Base-by-base conservation (phyloP, 2,797 vertebrate genomes). In the Acipenser oxyrinchus region DNA sequence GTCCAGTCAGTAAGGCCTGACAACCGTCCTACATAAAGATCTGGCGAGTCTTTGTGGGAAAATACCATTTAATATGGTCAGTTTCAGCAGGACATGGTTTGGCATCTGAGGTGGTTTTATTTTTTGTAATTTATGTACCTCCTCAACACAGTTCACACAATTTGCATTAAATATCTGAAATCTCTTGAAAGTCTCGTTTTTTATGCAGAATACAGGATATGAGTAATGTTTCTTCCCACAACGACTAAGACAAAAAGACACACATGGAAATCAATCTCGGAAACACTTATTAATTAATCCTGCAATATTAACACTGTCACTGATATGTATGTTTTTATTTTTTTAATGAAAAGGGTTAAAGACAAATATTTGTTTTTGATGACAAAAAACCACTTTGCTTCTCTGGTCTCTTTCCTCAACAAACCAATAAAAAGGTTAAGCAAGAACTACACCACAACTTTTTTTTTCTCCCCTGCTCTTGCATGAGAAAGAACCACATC, bases 401-500 rank as follows among this genome's bases (percentile, higher is more conserved):
- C 84, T 87, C 84, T 86, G 80, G 83, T 87, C 81, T 86, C 83
- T 86, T 82, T 87, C 81, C 69, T 75, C 74, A 78, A 72, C 74
- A 81, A 85, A 86, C 83, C 81, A 73, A 73, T 64, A 50, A 55
- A 64, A 73, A 84, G 81, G 79, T 71, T 81, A 78, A 79, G 75
- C 70, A 75, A 84, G 75, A 81, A 78, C 74, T 72, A 70, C 77
- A 81, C 87, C 86, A 71, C 87, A 88, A 79, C 82, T 37, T 37
- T 37, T 37, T 79, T 78, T 78, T 78, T 79, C 78, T 83, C 84
- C 84, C 82, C 80, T 77, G 80, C 85, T 82, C 77, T 80, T 82
- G 82, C 83, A 78, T 86, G 82, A 79, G 77, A 74, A 73, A 85
- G 86, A 87, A 88, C 88, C 88, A 91, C 88, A 89, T 89, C 89